phyloP scores from a whole-genome alignment of 1,140 invertebrate genomes.

The Sarcophaga bullata region DNA sequence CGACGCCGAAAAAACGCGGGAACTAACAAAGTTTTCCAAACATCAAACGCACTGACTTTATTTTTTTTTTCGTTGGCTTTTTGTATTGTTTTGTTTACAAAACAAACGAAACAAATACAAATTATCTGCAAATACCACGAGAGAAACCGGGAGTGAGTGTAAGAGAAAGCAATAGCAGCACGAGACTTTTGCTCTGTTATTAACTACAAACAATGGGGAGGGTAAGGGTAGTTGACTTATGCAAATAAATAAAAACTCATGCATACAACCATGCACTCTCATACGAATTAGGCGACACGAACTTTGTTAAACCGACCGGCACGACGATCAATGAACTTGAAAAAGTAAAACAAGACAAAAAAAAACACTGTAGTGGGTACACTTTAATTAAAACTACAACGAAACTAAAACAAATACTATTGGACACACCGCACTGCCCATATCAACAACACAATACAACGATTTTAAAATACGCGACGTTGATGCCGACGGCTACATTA shows the following conservation, averaged over 20 bases:
- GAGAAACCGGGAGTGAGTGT: too few relatives aligned
- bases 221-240: neutral
- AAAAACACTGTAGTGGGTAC: neutral
- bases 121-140: too few relatives aligned
- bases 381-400: neutral
- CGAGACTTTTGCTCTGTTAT: constrained; percentile 7
- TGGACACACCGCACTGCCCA: neutral
- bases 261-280: neutral
- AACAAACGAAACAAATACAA: too few relatives aligned
- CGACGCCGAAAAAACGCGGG: neutral
- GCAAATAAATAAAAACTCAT: constrained; percentile 3
- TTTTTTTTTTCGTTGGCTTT: too few relatives aligned
- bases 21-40: too few relatives aligned
- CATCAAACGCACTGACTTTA: too few relatives aligned
- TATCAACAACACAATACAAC: too few relatives aligned
- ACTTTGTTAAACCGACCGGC: neutral
- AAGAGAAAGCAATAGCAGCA: neutral
- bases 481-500: neutral
- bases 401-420: neutral
- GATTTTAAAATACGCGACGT: neutral
- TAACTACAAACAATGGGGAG: neutral
- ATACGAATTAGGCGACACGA: neutral
- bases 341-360: neutral
- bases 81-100: too few relatives aligned
- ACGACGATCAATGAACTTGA: neutral